Conservation (phyloP, 1,140 invertebrate genomes). For the Aphelenchoides besseyi region DNA sequence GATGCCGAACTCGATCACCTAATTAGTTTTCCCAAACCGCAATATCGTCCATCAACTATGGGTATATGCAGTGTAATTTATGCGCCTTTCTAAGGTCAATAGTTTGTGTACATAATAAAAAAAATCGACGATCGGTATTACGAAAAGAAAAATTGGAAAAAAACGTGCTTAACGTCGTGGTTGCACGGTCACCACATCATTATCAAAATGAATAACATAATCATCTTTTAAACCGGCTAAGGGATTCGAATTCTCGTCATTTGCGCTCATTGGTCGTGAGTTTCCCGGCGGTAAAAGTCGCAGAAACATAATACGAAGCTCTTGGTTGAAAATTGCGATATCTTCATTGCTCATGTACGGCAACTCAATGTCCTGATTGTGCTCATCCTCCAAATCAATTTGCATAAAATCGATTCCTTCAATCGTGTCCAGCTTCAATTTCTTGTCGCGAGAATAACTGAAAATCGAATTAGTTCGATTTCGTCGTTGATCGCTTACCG, state of each 20-base stretch:
- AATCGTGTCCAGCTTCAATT: neutral
- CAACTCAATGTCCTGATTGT: neutral
- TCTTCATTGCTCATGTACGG: neutral
- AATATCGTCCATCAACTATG: neutral
- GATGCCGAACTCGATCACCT: neutral
- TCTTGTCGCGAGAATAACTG: neutral
- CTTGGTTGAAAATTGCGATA: neutral
- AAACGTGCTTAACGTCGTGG: too few relatives aligned
- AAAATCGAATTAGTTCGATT: neutral
- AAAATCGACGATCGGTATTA: neutral
- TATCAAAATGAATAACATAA: neutral
- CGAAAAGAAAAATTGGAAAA: neutral
- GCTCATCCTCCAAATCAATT: neutral
- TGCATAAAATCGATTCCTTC: constrained; percentile 6
- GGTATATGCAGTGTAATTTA: neutral
- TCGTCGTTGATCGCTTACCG: neutral
- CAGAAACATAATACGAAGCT: neutral
- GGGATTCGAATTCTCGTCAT: too few relatives aligned
- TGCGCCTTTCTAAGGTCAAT: neutral
- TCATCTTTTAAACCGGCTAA: too few relatives aligned
- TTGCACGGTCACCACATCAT: neutral
- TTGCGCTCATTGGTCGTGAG: too few relatives aligned
- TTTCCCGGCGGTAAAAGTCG: neutral
- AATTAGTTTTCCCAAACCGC: neutral
- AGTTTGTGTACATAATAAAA: neutral